Evolutionary conservation across 2,888 invertebrate species (phyloP), one percentile per base, ranked within the genome.

Genomic region (Amiota mariae): DNA sequence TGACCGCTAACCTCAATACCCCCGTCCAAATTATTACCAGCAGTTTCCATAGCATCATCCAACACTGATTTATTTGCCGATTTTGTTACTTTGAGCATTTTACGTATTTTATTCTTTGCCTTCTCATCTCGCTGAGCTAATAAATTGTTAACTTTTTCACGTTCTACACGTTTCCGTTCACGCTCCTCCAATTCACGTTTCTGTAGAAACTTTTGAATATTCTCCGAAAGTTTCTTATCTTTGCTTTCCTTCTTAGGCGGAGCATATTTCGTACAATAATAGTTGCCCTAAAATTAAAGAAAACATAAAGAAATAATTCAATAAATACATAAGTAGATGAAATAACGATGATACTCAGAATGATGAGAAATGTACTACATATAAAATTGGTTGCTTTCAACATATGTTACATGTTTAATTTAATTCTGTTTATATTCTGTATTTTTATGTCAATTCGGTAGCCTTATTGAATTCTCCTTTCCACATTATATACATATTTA

Each of bases 31-130:
- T n/a, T n/a, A n/a, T n/a, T n/a, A n/a, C 93, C 89, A 0, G 95
- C 91, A 84, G 54, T n/a, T 54, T 96, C 95, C 36, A 94, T 91
- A 0, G 96, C 96, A 91, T 97, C 97, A 61, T 93, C 94, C 77
- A 97, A 90, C 1, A 95, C 96, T 3, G 96, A 94, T 87, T 96
- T 96, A 88, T 96, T 96, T 0, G 97, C 96, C 8, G 96, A 95
- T 90, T 97, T 97, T 10, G 96, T 96, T 0, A 96, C 93, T 90
- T 96, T 96, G 57, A 97, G 90, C 91, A 95, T 94, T 86, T 94
- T 94, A 73, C 93, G 93, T 73, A 95, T 95, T 84, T 95, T 93
- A 80, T 93, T 93, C 79, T 94, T 91, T 0, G 94, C 93, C 86
- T 95, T 95, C 18, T 93, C 93, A 87, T 95, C 95, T 36, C 94